Evolutionary conservation across 1,140 invertebrate genomes (phyloP), one percentile per base, ranked within the genome.

Genomic region (Leptinotarsa undecemlineata): DNA sequence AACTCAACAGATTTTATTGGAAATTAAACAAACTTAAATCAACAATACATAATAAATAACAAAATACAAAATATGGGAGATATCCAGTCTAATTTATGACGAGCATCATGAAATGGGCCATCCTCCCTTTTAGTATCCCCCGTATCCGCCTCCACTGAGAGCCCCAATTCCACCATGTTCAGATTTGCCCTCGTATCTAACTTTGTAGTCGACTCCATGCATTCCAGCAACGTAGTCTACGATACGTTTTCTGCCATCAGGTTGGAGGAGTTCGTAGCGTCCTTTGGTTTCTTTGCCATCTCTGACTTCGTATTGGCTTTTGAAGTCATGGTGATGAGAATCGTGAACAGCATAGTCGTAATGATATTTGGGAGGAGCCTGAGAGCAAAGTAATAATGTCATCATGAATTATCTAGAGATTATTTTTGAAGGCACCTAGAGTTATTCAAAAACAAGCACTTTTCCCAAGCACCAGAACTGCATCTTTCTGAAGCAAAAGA

Each of bases 201-300:
- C 88, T 19, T 90, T 85, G 1, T 92, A 92, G 84, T 92, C 89
- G 83, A 92, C 92, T 77, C 92, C 92, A 68, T 89, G 87, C 17
- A 86, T 81, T 71, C 86, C 85, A 11, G 85, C 83, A 3, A 82
- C 83, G 81, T 87, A 87, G 62, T 86, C 83, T 14, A 88, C 86
- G 19, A 83, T 81, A 63, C 86, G 74, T 47, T 85, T 78, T n/a
- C 77, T 81, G 19, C 85, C 85, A 79, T 87, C 87, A 17, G 86
- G 82, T 73, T 87, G 85, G 42, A 86, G 73, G 21, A 86, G 79
- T 51, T 78, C 83, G 78, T 86, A 87, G 68, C 83, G 84, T 14
- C 87, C 87, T 66, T 85, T 83, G 3, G 87, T 86, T 21, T 81
- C 78, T 63, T 87, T 72, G 15, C 81, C 81, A 61, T 82, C 79